Percentiles rank a stretch among this genome's conserved stretches.
These are phyloP conservation scores for Sciurus vulgaris DNA, from an alignment of 2,797 vertebrate genomes.

Conservation along the genomic window DNA sequence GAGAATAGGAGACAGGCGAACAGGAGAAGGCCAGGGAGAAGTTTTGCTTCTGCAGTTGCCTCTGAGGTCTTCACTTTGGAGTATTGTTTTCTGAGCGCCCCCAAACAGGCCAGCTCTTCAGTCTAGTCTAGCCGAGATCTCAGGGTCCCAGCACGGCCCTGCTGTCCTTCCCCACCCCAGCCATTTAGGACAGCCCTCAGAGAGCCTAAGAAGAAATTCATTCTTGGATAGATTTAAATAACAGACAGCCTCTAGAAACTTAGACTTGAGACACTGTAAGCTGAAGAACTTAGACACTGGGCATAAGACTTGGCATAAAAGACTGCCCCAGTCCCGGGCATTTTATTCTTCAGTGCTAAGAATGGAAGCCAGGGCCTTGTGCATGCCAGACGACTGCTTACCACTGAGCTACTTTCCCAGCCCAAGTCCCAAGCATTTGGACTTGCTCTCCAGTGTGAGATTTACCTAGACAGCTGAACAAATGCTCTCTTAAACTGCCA, in stretches of 20 bases:
- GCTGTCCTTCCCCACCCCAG: background rate
- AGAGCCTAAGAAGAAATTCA: background rate
- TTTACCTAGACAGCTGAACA: background rate
- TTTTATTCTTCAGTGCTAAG: background rate
- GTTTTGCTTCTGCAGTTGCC: background rate
- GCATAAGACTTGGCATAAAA: background rate
- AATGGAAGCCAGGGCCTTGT: background rate
- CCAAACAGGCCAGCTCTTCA: background rate
- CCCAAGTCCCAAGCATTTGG: background rate
- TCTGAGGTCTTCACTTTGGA: background rate
- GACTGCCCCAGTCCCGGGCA: background rate
- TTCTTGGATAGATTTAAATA: constrained; percentile 23
- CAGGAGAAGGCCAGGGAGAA: background rate
- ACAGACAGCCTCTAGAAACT: background rate
- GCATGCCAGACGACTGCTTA: background rate
- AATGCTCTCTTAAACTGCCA: background rate
- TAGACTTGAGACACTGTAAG: background rate
- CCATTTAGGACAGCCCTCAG: background rate
- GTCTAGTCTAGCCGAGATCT: background rate
- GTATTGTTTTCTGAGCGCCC: background rate
- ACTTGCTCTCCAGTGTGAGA: background rate
- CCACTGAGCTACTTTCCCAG: background rate
- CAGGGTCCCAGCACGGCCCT: too few relatives aligned
- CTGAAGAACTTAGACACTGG: background rate
- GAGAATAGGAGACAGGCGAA: background rate